Evolutionary conservation across 2,888 invertebrate genomes (phyloP), one percentile per base, ranked within the genome.

Genomic region (Hirtodrosophila trivittata): DNA sequence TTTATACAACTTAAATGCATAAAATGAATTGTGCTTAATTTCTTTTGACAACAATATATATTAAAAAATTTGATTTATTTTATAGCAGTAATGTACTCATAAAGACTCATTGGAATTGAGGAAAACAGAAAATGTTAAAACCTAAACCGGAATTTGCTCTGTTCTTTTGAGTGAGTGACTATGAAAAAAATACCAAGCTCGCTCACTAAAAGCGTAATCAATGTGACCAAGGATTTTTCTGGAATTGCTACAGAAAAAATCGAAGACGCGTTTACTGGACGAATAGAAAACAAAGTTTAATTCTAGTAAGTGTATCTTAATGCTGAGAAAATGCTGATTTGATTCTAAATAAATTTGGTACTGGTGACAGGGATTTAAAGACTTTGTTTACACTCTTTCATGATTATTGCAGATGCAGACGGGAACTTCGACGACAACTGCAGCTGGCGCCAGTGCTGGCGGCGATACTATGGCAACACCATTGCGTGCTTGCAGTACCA

Each of bases 401-500:
- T n/a, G 3, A 12, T 3, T 28, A 26, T 58, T 46, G 1, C 51
- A 75, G 71, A 71, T 71, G 71, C 58, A 64, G 37, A 7, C 54
- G 9, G 1, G 42, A 1, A 57, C 1, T 30, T 8, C 46, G 35
- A 32, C 46, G 30, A 32, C 38, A 12, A 16, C 35, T 28, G 26
- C 47, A 14, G 30, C 47, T 3, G 12, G 10, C 8, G 16, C 0
- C n/a, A 10, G 25, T 8, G 41, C 10, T n/a, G 25, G 10, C 4
- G 16, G 26, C 21, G 46, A 66, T 1, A 13, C 26, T n/a, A 30
- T 18, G 16, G n/a, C 50, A 0, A 4, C 43, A 25, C 39, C 83
- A n/a, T 12, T 77, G 42, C 51, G 59, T 1, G 56, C 80, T 7
- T 78, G 87, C 58, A 70, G 32, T 26, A 66, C 54, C 0, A 68